phyloP scores from a whole-genome alignment of 2,797 vertebrate species.

The Catamblyrhynchus diadema region DNA sequence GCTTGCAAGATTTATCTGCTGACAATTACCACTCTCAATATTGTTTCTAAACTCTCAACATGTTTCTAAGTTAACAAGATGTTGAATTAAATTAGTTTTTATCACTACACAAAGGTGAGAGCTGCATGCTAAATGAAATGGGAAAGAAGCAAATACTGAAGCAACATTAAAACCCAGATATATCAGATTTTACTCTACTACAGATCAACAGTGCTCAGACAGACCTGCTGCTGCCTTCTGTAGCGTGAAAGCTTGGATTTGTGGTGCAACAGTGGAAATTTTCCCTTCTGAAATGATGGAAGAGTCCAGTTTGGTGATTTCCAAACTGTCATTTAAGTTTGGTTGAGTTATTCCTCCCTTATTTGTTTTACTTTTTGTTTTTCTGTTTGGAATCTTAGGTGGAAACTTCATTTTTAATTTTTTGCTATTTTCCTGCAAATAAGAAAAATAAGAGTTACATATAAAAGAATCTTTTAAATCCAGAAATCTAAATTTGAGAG shows the following conservation, averaged over 20 bases:
- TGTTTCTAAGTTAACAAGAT: not conserved
- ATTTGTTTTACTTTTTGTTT: constrained; percentile 95
- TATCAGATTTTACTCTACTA: not conserved
- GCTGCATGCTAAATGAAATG: not conserved
- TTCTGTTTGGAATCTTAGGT: constrained; percentile 96
- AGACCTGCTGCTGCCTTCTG: constrained; percentile 93
- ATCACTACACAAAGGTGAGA: not conserved
- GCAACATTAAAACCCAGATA: not conserved
- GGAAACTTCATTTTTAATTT: constrained; percentile 99
- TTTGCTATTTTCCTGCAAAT: constrained; percentile 94
- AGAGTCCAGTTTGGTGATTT: constrained; percentile 93
- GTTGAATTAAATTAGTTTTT: not conserved
- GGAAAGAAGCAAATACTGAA: not conserved
- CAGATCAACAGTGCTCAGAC: constrained; percentile 27
- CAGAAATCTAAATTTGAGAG: not conserved
- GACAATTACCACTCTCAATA: not conserved
- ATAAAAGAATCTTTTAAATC: not conserved
- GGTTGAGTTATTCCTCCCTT: constrained; percentile 90
- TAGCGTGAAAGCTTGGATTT: constrained; percentile 88
- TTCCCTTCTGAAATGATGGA: constrained; percentile 85
- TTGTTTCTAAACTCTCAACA: not conserved
- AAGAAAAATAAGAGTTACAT: not conserved
- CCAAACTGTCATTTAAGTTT: constrained; percentile 94
- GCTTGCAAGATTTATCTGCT: not conserved
- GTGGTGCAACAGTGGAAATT: constrained; percentile 83